Evolutionary conservation across 2,113 vertebrate genomes (phyloP).

Genomic region (Apteryx owenii): DNA sequence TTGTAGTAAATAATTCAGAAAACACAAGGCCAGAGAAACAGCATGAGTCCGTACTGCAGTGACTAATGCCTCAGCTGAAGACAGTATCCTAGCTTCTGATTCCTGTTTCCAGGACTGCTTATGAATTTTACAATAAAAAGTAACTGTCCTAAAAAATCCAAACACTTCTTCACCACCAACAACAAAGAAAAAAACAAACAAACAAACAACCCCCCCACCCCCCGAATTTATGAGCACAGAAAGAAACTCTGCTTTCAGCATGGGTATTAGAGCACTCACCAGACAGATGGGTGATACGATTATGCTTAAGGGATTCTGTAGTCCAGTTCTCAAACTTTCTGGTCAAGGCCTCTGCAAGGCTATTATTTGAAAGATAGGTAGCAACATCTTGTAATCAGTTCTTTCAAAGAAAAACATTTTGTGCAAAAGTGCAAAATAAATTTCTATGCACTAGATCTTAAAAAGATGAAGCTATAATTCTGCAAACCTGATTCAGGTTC

Average conservation of each 20-base stretch:
- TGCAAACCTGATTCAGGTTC: background rate
- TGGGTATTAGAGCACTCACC: accelerated
- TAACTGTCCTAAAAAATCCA: background rate
- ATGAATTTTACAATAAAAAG: background rate
- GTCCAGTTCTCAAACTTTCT: background rate
- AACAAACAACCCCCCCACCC: too few species aligned
- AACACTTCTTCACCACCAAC: background rate
- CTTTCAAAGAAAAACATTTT: background rate
- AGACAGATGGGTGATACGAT: background rate
- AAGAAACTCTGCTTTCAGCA: background rate
- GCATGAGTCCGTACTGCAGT: background rate
- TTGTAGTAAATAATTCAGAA: background rate
- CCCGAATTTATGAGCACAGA: background rate
- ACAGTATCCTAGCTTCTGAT: background rate
- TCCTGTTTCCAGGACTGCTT: background rate
- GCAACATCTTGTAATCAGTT: background rate
- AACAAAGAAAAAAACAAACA: background rate
- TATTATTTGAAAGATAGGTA: background rate
- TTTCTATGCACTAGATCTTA: background rate
- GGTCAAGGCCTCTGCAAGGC: background rate
- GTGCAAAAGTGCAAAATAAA: background rate
- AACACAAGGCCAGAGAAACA: background rate
- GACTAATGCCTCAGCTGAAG: background rate
- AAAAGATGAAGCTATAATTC: background rate
- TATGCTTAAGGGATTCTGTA: background rate